Conservation (phyloP, 2,113 vertebrate species). For the Leucosticte australis region DNA sequence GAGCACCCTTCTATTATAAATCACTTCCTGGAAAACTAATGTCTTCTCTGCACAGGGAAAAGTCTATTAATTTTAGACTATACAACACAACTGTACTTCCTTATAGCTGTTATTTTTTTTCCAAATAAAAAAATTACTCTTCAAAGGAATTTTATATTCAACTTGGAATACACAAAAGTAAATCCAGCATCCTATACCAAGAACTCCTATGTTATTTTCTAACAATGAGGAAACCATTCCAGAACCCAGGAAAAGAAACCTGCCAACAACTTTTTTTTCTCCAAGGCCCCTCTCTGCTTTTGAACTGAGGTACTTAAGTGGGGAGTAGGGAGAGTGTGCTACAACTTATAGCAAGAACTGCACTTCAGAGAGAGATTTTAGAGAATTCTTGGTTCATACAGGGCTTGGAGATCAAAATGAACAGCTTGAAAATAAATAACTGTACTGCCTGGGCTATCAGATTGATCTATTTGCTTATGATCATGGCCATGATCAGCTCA, state of each 20-base stretch:
- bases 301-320: not conserved
- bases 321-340: accelerated
- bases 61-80: not conserved
- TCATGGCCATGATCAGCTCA: not conserved
- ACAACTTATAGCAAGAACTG: not conserved
- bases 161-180: not conserved
- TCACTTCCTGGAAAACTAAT: not conserved
- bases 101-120: not conserved
- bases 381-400: not conserved
- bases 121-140: not conserved
- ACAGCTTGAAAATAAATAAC: not conserved
- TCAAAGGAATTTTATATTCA: not conserved
- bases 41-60: not conserved
- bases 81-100: not conserved
- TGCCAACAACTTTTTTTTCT: not conserved
- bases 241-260: not conserved
- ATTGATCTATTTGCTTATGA: not conserved
- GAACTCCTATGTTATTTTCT: not conserved
- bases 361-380: not conserved
- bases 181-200: not conserved
- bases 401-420: not conserved
- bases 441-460: not conserved
- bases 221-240: not conserved
- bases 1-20: not conserved
- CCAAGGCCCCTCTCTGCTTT: not conserved